A percentile compares a stretch with the other conserved stretches of the same genome.
These are phyloP conservation scores for Branchellion lobata DNA, from an alignment of 2,888 invertebrate genomes.

Conservation along the genomic window DNA sequence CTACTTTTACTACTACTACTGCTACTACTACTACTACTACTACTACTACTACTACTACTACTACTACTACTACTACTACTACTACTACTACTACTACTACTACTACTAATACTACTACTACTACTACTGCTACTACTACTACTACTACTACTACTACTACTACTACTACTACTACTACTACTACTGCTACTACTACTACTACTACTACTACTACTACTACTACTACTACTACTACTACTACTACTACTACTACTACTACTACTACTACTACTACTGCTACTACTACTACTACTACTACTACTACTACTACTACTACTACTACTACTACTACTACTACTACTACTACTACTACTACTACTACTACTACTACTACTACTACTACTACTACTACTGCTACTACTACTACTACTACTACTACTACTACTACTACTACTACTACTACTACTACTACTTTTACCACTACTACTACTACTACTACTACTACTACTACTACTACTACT, in stretches of 20 bases:
- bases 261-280: slow-evolving; percentile 48
- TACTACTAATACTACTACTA: too few relatives aligned
- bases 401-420: slow-evolving; percentile 51
- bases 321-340: slow-evolving; percentile 48
- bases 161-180: too few relatives aligned
- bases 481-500: slow-evolving; percentile 49
- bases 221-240: slow-evolving; percentile 42
- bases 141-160: too few relatives aligned
- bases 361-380: slow-evolving; percentile 50
- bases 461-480: slow-evolving; percentile 47
- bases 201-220: too few relatives aligned
- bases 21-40: too few relatives aligned
- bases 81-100: too few relatives aligned
- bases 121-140: too few relatives aligned
- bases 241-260: slow-evolving; percentile 48
- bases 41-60: too few relatives aligned
- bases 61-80: too few relatives aligned
- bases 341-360: slow-evolving; percentile 48
- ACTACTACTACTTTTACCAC: slow-evolving; percentile 47
- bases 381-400: slow-evolving; percentile 50
- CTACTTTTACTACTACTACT: too few relatives aligned
- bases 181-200: too few relatives aligned
- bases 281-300: slow-evolving; percentile 48
- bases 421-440: slow-evolving; percentile 51
- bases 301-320: slow-evolving; percentile 48